Percentiles rank a stretch among this genome's conserved stretches.
Conservation (phyloP, 2,888 invertebrate genomes). For the Athrips mouffetella region DNA sequence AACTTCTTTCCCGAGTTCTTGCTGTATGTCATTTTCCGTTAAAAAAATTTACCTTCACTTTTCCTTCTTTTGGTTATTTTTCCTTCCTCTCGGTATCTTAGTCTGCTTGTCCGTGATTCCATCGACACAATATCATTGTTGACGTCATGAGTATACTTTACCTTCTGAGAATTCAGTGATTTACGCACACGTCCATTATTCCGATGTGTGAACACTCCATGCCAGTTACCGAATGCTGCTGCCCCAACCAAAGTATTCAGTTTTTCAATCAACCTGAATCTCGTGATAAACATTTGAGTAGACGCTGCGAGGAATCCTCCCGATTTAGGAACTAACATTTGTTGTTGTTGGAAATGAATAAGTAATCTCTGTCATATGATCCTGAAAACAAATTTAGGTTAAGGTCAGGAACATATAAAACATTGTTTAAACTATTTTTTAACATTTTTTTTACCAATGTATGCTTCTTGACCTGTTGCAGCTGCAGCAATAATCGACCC, state of each 20-base stretch:
- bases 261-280: neutral
- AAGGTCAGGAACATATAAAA: constrained; percentile 7
- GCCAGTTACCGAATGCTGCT: constrained; percentile 16
- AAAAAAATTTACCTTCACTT: neutral
- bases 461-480: neutral
- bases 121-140: constrained; percentile 14
- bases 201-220: constrained; percentile 24
- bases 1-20: neutral
- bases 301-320: neutral
- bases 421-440: constrained; percentile 2
- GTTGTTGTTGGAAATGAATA: neutral
- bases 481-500: neutral
- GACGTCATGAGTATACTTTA: constrained; percentile 15
- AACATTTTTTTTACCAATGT: constrained; percentile 2
- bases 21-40: neutral
- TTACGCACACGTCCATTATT: constrained; percentile 21
- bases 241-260: neutral
- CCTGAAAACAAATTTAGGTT: constrained; percentile 12
- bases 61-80: neutral
- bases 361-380: neutral
- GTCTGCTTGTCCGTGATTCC: constrained; percentile 6
- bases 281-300: neutral
- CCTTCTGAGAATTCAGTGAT: constrained; percentile 11
- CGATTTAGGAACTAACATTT: neutral
- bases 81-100: neutral